Percentiles rank a stretch among this genome's conserved stretches.
Conservation (phyloP, 2,797 vertebrate genomes). For the Parotocinclus haroldoi region DNA sequence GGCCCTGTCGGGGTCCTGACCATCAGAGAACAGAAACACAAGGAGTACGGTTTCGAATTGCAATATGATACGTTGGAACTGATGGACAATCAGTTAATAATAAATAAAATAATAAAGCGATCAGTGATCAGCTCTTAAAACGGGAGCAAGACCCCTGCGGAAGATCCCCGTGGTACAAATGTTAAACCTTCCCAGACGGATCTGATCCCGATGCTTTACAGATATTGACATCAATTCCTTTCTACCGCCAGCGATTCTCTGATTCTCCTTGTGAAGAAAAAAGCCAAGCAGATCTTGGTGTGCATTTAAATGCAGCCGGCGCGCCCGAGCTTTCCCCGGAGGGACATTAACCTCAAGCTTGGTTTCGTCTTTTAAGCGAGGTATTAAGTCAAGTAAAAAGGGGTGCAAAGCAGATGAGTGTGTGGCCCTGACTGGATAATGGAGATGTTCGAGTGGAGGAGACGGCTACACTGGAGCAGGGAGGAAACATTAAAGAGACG, state of each 20-base stretch:
- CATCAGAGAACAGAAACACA: too few relatives aligned
- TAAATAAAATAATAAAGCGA: too few relatives aligned
- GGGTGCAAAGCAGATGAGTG: slow-evolving; percentile 20
- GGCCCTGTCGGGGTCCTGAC: too few relatives aligned
- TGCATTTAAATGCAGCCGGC: slow-evolving; percentile 70
- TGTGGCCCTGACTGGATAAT: slow-evolving; percentile 25
- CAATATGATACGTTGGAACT: too few relatives aligned
- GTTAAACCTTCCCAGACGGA: too few relatives aligned
- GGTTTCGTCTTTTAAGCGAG: slow-evolving; percentile 66
- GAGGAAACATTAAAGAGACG: background rate
- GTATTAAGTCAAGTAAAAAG: slow-evolving; percentile 58
- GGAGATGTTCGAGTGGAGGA: background rate
- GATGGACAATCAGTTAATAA: too few relatives aligned
- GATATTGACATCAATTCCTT: slow-evolving; percentile 42
- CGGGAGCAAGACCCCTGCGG: too few relatives aligned
- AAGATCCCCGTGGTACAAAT: too few relatives aligned
- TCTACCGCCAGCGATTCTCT: slow-evolving; percentile 51
- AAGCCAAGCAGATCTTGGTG: slow-evolving; percentile 63
- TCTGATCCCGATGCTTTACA: background rate
- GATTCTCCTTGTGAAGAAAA: slow-evolving; percentile 63
- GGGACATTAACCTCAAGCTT: slow-evolving; percentile 72
- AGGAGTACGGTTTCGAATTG: too few relatives aligned
- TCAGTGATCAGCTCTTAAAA: too few relatives aligned
- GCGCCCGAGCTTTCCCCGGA: slow-evolving; percentile 58
- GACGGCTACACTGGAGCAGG: background rate